A percentile compares a stretch with the other conserved stretches of the same genome.
These are phyloP conservation scores for Heloderma charlesbogerti DNA, from an alignment of 2,113 vertebrate genomes.

Conservation along the genomic window DNA sequence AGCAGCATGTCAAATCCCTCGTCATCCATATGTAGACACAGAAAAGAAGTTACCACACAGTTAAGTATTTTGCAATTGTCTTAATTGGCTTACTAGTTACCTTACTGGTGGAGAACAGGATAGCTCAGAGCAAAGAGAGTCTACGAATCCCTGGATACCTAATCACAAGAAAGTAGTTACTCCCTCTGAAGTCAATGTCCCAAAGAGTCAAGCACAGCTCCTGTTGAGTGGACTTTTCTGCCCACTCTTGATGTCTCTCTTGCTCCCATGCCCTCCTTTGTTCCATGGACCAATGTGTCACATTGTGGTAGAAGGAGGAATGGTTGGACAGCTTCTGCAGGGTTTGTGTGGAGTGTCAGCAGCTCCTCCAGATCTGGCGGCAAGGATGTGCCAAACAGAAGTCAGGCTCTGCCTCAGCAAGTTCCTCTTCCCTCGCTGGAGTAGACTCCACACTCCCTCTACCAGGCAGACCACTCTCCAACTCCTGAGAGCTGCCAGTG, in stretches of 20 bases:
- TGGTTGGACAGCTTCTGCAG: background rate
- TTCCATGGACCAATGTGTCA: background rate
- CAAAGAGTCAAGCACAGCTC: background rate
- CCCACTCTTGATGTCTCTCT: background rate
- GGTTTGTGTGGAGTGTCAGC: background rate
- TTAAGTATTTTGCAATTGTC: background rate
- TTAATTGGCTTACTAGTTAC: background rate
- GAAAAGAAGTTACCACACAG: background rate
- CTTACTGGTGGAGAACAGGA: background rate
- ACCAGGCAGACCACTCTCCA: background rate
- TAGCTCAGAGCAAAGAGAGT: background rate
- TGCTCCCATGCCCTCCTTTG: background rate
- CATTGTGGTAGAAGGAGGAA: background rate
- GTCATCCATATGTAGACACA: background rate
- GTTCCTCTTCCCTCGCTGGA: background rate
- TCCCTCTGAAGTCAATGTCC: background rate
- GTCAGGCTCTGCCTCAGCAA: background rate
- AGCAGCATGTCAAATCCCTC: background rate
- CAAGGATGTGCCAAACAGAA: background rate
- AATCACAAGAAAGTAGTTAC: background rate
- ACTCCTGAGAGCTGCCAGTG: background rate
- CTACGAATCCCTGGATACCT: background rate
- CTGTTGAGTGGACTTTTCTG: background rate
- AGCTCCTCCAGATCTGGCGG: background rate
- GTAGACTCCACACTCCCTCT: too few relatives aligned